Evolutionary conservation across 2,888 invertebrate genomes (phyloP).

Genomic region (Torymus auratus): DNA sequence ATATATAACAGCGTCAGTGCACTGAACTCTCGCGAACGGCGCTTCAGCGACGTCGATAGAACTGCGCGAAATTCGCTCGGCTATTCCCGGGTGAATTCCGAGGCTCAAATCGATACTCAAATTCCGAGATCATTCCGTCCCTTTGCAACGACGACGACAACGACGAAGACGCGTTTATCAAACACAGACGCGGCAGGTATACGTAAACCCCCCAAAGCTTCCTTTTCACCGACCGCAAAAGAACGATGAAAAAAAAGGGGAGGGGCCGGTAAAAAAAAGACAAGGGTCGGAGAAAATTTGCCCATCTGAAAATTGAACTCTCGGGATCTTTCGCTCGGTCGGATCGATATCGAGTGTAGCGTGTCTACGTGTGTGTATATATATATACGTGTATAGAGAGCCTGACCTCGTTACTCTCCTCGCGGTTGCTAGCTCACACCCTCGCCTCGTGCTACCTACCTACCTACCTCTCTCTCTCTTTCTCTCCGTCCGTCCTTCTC

Average conservation of each 20-base stretch:
- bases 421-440: slow-evolving; percentile 49
- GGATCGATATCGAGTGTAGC: slow-evolving; percentile 40
- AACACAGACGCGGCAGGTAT: no score
- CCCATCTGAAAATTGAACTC: not conserved
- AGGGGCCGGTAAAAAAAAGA: not conserved
- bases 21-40: no score
- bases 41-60: no score
- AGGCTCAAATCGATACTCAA: no score
- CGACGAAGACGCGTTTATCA: no score
- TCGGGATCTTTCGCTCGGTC: slow-evolving; percentile 16
- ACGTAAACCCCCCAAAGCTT: not conserved
- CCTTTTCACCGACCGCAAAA: not conserved
- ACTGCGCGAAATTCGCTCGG: no score
- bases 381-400: slow-evolving; percentile 23
- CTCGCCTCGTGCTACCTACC: slow-evolving; percentile 28
- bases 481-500: not conserved
- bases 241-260: not conserved
- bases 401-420: slow-evolving; percentile 47
- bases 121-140: no score
- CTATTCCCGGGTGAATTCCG: no score
- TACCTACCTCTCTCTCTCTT: not conserved
- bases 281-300: not conserved
- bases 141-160: no score
- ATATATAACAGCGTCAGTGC: no score
- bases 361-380: no score